Evolutionary conservation across 2,797 vertebrate genomes (phyloP), one percentile per base, ranked within the genome.

Genomic region (Aplochiton taeniatus): DNA sequence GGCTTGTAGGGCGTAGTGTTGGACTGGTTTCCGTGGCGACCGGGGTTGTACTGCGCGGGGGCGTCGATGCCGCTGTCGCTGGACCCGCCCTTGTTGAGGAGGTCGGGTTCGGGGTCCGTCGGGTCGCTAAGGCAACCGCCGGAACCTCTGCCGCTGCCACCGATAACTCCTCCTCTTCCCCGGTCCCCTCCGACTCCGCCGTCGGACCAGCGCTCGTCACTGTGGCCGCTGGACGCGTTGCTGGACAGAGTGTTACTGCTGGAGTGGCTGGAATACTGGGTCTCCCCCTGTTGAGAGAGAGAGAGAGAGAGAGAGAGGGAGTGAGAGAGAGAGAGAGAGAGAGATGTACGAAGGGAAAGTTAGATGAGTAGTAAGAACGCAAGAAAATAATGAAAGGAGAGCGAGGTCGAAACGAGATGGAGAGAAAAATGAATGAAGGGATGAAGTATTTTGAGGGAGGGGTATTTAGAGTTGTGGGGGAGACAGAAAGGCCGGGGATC

Each of bases 201-300:
- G 42, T 96, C 96, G 0, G 94, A 96, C 96, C 96, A 98, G 60
- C 95, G 93, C 61, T 98, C 96, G 0, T 97, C 96, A 0, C 96
- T 96, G 88, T 97, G 95, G 84, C 88, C 87, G 88, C 96, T 98
- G 86, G 96, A 98, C 0, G 95, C 93, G 3, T 94, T 96, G 51
- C 96, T 98, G 83, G 96, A 98, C 44, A 98, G 89, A 0, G 96
- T 98, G 83, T 96, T 97, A 66, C 95, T 98, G 92, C 96, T 97
- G 84, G 96, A 97, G 83, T 96, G 95, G 79, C 95, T 98, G 45
- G 95, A 98, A 79, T 95, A 96, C 49, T 93, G 95, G 4, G 92
- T 73, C 57, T 98, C 96, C 0, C 93, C 93, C 96, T 97, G 84
- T 41, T 17, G 53, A 68, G 65, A 65, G 61, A 78, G 55, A 69